Evolutionary conservation across 2,888 invertebrate genomes (phyloP).

Genomic region (Lobophora halterata): DNA sequence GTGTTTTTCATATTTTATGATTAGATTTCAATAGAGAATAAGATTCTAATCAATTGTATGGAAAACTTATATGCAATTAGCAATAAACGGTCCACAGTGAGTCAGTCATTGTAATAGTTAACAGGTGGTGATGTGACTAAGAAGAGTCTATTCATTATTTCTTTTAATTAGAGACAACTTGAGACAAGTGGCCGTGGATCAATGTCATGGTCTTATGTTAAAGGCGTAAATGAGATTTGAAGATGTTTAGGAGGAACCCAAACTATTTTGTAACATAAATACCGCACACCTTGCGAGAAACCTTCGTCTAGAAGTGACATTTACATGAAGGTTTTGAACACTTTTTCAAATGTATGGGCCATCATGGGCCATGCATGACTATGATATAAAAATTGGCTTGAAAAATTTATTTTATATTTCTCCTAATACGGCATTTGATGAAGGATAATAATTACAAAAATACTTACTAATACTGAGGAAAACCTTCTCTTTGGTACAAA

Average conservation of each 20-base stretch:
- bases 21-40: constrained; percentile 16
- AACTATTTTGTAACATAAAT: no score
- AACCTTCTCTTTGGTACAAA: no score
- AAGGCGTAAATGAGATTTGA: constrained; percentile 6
- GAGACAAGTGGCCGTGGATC: constrained; percentile 8
- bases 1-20: constrained; percentile 7
- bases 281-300: no score
- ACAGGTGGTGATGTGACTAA: constrained; percentile 33
- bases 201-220: constrained; percentile 12
- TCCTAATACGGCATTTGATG: no score
- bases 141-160: constrained; percentile 11
- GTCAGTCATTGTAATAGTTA: constrained; percentile 26
- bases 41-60: constrained; percentile 29
- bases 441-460: no score
- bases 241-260: constrained; percentile 3
- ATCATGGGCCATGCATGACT: no score
- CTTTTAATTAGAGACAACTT: constrained; percentile 2
- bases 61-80: constrained; percentile 30
- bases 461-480: no score
- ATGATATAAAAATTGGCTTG: no score
- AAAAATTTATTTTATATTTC: no score
- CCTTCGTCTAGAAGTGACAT: no score
- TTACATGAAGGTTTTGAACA: no score
- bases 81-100: constrained; percentile 25
- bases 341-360: no score